These are phyloP conservation scores for Synanthedon vespiformis DNA, from an alignment of 2,888 invertebrate genomes.

Conservation along the genomic window DNA sequence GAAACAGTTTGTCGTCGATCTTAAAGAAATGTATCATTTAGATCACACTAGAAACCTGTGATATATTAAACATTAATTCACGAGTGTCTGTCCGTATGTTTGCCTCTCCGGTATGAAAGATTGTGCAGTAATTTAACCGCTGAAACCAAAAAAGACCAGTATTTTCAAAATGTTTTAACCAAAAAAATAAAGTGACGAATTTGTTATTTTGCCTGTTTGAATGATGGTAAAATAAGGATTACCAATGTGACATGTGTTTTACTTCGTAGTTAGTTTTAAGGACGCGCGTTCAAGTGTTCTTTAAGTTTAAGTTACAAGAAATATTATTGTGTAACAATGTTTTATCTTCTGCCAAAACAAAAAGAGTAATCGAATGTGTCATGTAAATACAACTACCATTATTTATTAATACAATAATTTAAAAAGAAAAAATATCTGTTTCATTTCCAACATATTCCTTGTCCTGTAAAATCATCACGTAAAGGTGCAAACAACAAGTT, in stretches of 20 bases:
- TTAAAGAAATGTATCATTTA: conserved; percentile 46
- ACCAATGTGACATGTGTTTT: conserved; percentile 42
- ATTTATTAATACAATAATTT: conserved; percentile 72
- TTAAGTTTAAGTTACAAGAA: conserved; percentile 34
- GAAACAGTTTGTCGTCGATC: conserved; percentile 19
- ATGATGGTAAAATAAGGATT: conserved; percentile 15
- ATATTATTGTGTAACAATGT: conserved; percentile 59
- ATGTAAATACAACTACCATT: conserved; percentile 72
- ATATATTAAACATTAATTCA: conserved; percentile 49
- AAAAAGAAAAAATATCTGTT: conserved; percentile 37
- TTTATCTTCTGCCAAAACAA: conserved; percentile 70
- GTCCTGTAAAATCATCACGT: no score
- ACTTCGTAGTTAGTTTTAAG: conserved; percentile 11
- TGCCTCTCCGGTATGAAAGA: conserved; percentile 36
- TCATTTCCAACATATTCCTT: conserved; percentile 22
- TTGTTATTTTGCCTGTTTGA: conserved; percentile 30
- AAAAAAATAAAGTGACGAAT: conserved; percentile 26
- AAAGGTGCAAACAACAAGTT: no score
- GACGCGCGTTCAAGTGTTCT: conserved; percentile 13
- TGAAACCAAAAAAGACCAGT: conserved; percentile 59
- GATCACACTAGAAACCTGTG: conserved; percentile 65
- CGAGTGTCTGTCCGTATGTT: conserved; percentile 54
- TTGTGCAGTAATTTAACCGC: conserved; percentile 4
- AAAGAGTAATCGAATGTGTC: conserved; percentile 66
- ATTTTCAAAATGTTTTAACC: conserved; percentile 54